These are phyloP conservation scores for Tokudaia muenninki DNA, from an alignment of 2,797 vertebrate genomes.

Conservation along the genomic window DNA sequence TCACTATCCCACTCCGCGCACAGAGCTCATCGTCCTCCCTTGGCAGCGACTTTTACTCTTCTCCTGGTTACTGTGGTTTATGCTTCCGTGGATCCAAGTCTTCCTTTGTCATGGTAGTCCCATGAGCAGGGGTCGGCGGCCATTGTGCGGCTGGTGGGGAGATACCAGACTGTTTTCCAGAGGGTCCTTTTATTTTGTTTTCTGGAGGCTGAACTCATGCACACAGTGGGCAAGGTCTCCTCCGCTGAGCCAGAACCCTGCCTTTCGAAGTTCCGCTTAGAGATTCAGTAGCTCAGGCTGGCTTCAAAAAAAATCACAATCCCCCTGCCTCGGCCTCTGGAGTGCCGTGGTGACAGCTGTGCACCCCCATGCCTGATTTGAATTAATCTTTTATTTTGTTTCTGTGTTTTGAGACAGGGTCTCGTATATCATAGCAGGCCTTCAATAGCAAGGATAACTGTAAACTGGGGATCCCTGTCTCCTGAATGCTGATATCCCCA, in stretches of 20 bases:
- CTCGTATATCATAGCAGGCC: not conserved
- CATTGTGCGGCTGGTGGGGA: not conserved
- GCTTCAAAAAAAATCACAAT: not conserved
- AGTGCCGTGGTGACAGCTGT: not conserved
- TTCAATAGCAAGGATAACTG: not conserved
- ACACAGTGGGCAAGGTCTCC: not conserved
- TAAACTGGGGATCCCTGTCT: not conserved
- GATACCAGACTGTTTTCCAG: not conserved
- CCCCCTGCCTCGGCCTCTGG: not conserved
- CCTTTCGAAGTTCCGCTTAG: not conserved
- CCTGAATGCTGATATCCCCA: too few species aligned
- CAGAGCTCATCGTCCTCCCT: not conserved
- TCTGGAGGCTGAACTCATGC: not conserved
- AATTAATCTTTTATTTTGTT: not conserved
- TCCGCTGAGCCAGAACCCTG: too few species aligned
- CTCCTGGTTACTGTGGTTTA: not conserved
- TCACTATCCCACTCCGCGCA: not conserved
- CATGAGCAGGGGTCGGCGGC: not conserved
- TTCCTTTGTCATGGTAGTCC: not conserved
- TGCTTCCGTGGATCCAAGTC: not conserved
- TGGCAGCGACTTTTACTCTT: not conserved
- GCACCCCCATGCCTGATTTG: not conserved
- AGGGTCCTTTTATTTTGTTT: not conserved
- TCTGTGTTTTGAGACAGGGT: not conserved
- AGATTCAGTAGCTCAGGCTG: not conserved